Evolutionary conservation across 2,888 invertebrate species (phyloP).

Genomic region (Philopedon plagiatum): DNA sequence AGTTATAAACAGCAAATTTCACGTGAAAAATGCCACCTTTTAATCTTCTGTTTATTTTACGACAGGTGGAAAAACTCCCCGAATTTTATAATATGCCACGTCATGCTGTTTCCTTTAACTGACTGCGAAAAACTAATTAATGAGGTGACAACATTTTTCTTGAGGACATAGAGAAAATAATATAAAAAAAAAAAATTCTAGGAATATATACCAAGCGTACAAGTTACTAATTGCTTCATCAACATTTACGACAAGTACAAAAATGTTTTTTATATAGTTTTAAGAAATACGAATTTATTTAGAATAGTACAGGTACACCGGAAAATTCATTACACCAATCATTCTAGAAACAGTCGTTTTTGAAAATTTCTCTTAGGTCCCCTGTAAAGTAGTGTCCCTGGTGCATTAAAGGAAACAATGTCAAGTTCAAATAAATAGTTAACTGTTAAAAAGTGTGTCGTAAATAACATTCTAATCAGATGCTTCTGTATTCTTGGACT

Average conservation of each 20-base stretch:
- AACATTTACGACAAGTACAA: too few species aligned
- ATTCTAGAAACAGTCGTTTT: neutral
- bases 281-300: too few species aligned
- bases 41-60: too few species aligned
- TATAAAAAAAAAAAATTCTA: too few species aligned
- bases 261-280: too few species aligned
- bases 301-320: too few species aligned
- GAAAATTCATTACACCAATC: too few species aligned
- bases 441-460: constrained; percentile 11
- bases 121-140: neutral
- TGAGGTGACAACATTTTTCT: neutral
- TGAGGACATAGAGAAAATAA: neutral
- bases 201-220: too few species aligned
- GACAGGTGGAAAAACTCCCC: neutral
- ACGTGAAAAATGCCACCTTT: too few species aligned
- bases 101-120: constrained; percentile 6
- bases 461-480: constrained; percentile 20
- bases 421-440: constrained; percentile 22
- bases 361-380: too few species aligned
- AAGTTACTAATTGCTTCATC: too few species aligned
- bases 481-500: neutral
- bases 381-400: neutral
- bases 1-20: too few species aligned
- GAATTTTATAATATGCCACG: neutral
- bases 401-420: constrained; percentile 1